These are phyloP conservation scores for Ctenodactylus gundi DNA, from an alignment of 2,113 vertebrate genomes.

Conservation along the genomic window DNA sequence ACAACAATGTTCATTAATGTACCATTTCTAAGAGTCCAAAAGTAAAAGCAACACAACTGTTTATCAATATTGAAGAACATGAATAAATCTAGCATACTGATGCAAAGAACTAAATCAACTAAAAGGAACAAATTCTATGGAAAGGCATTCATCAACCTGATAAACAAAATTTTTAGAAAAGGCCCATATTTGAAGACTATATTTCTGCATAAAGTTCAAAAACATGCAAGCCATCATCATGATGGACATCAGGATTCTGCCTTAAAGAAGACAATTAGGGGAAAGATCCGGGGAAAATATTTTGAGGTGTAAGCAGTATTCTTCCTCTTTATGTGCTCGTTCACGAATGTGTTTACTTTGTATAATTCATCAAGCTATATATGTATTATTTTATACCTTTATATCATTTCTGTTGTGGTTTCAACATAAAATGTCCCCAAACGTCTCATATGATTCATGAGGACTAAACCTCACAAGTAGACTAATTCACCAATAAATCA, in stretches of 20 bases:
- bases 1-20: not conserved
- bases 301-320: not conserved
- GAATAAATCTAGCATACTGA: not conserved
- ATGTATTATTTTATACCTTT: not conserved
- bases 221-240: not conserved
- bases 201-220: conserved; percentile 14
- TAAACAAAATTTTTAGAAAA: not conserved
- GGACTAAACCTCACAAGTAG: not conserved
- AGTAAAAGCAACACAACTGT: not conserved
- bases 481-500: not conserved
- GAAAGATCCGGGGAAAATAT: not conserved
- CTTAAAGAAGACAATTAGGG: not conserved
- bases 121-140: not conserved
- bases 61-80: not conserved
- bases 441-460: not conserved
- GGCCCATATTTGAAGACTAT: not conserved
- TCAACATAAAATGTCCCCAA: not conserved
- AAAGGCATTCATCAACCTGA: not conserved
- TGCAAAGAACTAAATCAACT: not conserved
- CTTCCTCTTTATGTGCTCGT: not conserved
- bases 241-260: not conserved
- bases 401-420: not conserved
- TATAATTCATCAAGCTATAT: not conserved
- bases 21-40: not conserved
- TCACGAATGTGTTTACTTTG: not conserved